Evolutionary conservation across 23 tunicate species (phyloP), one percentile per base, ranked within the genome.

Genomic region (Ascidia mentula): DNA sequence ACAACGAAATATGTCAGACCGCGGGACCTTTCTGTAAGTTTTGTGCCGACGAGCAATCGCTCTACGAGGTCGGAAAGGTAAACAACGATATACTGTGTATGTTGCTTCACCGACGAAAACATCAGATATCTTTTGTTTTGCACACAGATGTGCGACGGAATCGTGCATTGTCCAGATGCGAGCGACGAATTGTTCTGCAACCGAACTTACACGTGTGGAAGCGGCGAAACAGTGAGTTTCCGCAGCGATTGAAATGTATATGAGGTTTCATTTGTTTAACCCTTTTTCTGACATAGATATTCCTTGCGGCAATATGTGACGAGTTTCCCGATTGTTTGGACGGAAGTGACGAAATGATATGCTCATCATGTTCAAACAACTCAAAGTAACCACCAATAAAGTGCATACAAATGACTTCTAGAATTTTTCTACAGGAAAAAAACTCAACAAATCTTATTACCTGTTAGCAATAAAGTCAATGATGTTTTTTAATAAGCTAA

Each of bases 101-200:
- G 53, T 42, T 42, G 53, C 53, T 9, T 15, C 15, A 42, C 12
- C 12, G 53, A 12, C 12, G 15, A 15, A 42, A 42, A 42, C 12
- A 53, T 20, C 1, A 20, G 7, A 20, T 53, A 3, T 53, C 24
- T 6, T 53, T 5, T 5, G 65, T 53, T 53, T 53, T 53, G 22
- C 13, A 5, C 7, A 40, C 79, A 46, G 73, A 59, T 74, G 24
- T 85, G 89, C 46, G 89, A 85, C 37, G 89, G 89, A 45, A 61
- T 33, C 9, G 9, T 15, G 3, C 78, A 78, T 39, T 82, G 87
- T 46, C 36, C 38, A 38, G 92, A 88, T 45, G 87, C 76, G 18
- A 69, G 76, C 28, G 84, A 80, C 53, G 84, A 80, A 69, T 18
- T 39, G 20, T 24, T 69, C 18, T 80, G 84, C 77, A 69, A 39